Base-by-base conservation (phyloP, 1,140 invertebrate species). In the Oscheius sp. region DNA sequence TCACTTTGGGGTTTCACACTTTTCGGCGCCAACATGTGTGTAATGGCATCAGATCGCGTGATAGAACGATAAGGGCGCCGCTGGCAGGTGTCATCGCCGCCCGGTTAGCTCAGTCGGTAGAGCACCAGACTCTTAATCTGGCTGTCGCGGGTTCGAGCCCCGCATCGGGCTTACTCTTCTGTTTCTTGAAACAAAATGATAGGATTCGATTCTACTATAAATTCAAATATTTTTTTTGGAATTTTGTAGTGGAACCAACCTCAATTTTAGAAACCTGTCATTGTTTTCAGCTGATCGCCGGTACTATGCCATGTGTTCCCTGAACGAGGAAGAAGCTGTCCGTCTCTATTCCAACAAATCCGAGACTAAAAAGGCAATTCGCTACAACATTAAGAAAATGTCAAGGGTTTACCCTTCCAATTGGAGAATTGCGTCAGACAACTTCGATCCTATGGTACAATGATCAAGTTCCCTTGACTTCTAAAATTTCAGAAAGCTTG, bases 341-440 rank as follows among this genome's bases (percentile, higher is more conserved):
- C 61, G 36, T 63, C 61, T 63, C 32, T 55, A 55, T 23, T 20
- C 7, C 7, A 55, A 7, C 23, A 55, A 55, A 23, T 55, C 49
- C 7, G 49, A 55, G 23, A 55, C 49, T 26, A 7, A 23, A 26
- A 55, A 55, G 49, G 49, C 49, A 4, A 55, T 55, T 4, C 49
- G 49, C 23, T 55, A 55, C 49, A 55, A 55, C 49, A 20, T 15
- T 55, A 26, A n/a, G 7, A 63, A 63, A 63, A 63, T 95, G 91
- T 96, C 93, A 76, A 88, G 96, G 59, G 97, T 99, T 82, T 98
- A 99, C 87, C 96, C 95, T 1, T 94, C 93, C 85, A 95, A 95
- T 69, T 96, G 94, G 0, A 86, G 96, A 45, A 95, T 95, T 65
- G 95, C 97, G 87, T 98, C 95, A 59, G 96, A 94, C 26, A 99